phyloP scores from a whole-genome alignment of 1,140 invertebrate species.

The Meloidogyne floridensis region DNA sequence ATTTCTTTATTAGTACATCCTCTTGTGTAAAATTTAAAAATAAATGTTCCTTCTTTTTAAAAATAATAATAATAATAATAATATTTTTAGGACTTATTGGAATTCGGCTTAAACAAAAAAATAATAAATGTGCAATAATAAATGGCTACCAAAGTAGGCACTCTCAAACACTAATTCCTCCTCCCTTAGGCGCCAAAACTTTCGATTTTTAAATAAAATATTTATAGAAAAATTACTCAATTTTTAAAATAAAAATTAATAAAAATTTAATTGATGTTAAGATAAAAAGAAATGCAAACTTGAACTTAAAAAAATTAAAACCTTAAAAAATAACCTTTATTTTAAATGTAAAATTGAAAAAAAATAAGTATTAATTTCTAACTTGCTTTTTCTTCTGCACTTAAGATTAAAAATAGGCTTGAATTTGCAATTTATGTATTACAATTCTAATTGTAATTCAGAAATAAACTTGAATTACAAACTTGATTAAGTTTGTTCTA shows the following conservation, averaged over 20 bases:
- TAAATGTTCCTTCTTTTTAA: background rate
- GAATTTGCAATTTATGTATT: no score
- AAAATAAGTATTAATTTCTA: no score
- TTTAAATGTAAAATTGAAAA: background rate
- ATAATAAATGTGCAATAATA: background rate
- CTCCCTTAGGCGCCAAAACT: background rate
- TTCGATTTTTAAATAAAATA: background rate
- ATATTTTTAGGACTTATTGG: background rate
- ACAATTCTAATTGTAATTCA: no score
- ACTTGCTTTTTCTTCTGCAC: no score
- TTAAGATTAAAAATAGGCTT: no score
- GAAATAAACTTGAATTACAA: no score
- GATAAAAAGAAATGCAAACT: background rate
- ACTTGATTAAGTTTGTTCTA: no score
- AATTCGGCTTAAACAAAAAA: constrained; percentile 3
- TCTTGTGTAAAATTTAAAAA: background rate
- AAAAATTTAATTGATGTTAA: background rate
- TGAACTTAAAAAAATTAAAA: no score
- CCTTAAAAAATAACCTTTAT: background rate
- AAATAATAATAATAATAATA: background rate
- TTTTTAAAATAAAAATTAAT: background rate
- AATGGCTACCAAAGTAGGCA: background rate
- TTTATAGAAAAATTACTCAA: background rate
- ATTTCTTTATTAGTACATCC: background rate
- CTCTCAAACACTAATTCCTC: background rate